Base-by-base conservation (phyloP, 2,797 vertebrate genomes). In the Gambelia wislizenii region DNA sequence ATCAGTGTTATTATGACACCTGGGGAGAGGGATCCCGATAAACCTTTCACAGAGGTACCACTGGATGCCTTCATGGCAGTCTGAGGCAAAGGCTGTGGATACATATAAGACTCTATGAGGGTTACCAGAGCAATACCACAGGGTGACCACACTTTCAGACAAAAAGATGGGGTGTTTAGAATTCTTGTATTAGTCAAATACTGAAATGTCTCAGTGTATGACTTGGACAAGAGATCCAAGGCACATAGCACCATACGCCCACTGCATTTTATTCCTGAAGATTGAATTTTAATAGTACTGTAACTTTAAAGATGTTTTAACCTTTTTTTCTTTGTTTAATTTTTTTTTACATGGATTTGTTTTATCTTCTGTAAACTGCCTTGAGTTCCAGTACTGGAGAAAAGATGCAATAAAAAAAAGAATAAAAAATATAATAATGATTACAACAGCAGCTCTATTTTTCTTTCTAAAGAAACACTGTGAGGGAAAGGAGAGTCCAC, bases 1-100 rank as follows among this genome's bases (percentile, higher is more conserved):
- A 96, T 96, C 94, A 98, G 2, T 2, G 93, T 13, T 30, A 97
- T 86, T 0, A 92, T 94, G 0, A 95, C 42, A 85, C 88, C 91
- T 4, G 94, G 49, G n/a, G 95, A 82, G 84, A 89, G 89, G 59
- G 94, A 87, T 20, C 94, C 47, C 0, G 95, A 81, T 76, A 95
- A 89, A 89, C 33, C n/a, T 75, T 94, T 96, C 54, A 92, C 92
- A 39, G 91, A 87, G 27, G 89, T 93, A 84, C 94, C 84, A 85
- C 84, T 54, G 1, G 93, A 90, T n/a, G 90, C 70, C 84, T 86
- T 91, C 0, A 67, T 86, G 81, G 92, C 89, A 64, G 49, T 42
- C 54, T 5, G 78, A 72, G 92, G 59, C 54, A 91, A 89, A 84
- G 89, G 33, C 94, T 96, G 89, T 1, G 6, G 84, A 90, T 80